phyloP scores from a whole-genome alignment of 2,888 invertebrate genomes.

The Poecilus cupreus region DNA sequence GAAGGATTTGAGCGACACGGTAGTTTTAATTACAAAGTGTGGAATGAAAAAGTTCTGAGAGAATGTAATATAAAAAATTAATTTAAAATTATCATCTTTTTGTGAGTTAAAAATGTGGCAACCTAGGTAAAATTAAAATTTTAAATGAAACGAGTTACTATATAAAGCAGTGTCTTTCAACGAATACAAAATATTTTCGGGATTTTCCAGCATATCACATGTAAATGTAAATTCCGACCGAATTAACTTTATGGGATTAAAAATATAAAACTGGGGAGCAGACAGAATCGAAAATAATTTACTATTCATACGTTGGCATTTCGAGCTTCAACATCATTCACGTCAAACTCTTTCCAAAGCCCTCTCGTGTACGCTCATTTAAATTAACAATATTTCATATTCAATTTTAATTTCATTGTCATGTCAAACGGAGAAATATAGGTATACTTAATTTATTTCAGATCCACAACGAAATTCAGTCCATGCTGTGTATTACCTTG shows the following conservation, averaged over 20 bases:
- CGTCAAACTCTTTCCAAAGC: not conserved
- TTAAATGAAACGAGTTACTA: constrained; percentile 5
- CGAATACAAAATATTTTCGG: constrained; percentile 21
- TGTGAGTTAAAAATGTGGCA: not conserved
- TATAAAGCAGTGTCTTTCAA: not conserved
- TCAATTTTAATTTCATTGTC: not conserved
- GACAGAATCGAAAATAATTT: constrained; percentile 32
- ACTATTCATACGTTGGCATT: not conserved
- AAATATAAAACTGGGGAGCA: constrained; percentile 7
- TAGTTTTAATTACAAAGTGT: constrained; percentile 7
- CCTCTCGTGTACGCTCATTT: not conserved
- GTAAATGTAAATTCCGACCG: constrained; percentile 24
- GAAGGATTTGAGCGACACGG: not conserved
- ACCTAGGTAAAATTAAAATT: constrained; percentile 24
- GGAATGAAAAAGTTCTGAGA: not conserved
- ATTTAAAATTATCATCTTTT: constrained; percentile 8
- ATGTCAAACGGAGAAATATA: not conserved
- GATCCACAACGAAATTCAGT: not conserved
- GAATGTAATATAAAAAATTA: constrained; percentile 17
- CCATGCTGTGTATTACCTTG: not conserved
- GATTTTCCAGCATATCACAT: constrained; percentile 20
- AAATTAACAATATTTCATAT: constrained; percentile 11
- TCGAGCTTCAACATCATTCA: not conserved
- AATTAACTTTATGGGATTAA: constrained; percentile 38
- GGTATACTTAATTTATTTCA: not conserved